A percentile compares a stretch with the other conserved stretches of the same genome.
Conservation (phyloP, 1,140 invertebrate genomes). For the Panagrolaimus sp. region DNA sequence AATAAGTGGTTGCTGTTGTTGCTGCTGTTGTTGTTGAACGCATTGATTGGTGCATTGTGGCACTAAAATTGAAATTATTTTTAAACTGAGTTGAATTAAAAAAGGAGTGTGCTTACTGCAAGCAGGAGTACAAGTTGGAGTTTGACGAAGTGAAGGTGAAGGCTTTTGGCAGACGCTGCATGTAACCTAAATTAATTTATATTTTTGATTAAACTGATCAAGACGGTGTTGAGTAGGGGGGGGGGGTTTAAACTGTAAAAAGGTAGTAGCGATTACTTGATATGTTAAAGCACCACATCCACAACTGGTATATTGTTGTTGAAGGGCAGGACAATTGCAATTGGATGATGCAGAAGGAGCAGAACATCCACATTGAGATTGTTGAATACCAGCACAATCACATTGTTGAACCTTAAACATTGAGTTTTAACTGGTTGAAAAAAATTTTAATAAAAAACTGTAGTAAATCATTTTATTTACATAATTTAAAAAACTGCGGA, state of each 20-base stretch:
- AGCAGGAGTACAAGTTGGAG: conserved; percentile 21
- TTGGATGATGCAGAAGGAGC: conserved; percentile 1
- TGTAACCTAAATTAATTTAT: conserved; percentile 14
- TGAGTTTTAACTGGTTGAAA: too few relatives aligned
- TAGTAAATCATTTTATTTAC: too few relatives aligned
- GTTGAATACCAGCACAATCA: conserved; percentile 29
- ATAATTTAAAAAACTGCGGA: too few relatives aligned
- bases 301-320: conserved; percentile 24
- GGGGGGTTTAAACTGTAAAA: too few relatives aligned
- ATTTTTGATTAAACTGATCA: conserved; percentile 11
- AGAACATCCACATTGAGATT: conserved; percentile 24
- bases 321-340: conserved; percentile 24
- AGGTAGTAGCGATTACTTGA: conserved; percentile 16
- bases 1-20: conserved; percentile 15
- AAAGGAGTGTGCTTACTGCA: conserved; percentile 16
- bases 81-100: too few relatives aligned
- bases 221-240: not conserved
- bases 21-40: not conserved
- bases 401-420: conserved; percentile 22
- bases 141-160: conserved; percentile 13
- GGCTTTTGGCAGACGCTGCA: conserved; percentile 20
- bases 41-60: not conserved
- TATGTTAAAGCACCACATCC: conserved; percentile 25
- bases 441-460: not conserved
- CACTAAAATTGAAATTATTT: conserved; percentile 2